These are phyloP conservation scores for Leptopilina drosophilae DNA, from an alignment of 2,888 invertebrate species.

Conservation along the genomic window DNA sequence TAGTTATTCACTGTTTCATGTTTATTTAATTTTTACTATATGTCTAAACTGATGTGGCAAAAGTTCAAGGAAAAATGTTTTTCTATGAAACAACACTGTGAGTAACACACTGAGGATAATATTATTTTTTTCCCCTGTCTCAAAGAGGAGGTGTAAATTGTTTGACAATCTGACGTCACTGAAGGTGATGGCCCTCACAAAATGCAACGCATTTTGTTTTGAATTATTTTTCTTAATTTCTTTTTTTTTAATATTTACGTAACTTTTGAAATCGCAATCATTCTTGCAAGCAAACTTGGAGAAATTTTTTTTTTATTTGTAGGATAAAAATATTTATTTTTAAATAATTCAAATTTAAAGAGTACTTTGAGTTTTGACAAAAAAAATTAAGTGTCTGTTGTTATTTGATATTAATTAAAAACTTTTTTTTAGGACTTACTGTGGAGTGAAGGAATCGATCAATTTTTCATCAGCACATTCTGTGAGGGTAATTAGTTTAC, in stretches of 20 bases:
- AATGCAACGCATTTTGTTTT: neutral
- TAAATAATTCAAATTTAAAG: too few species aligned
- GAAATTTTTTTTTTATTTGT: too few species aligned
- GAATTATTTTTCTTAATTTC: neutral
- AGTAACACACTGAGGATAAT: neutral
- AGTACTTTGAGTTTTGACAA: too few species aligned
- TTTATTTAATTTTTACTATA: neutral
- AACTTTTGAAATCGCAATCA: neutral
- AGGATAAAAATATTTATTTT: too few species aligned
- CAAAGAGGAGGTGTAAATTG: neutral
- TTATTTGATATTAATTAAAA: too few species aligned
- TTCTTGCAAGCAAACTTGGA: too few species aligned
- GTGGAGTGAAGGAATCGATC: conserved; percentile 79
- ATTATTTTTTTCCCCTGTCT: neutral
- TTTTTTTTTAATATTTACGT: neutral
- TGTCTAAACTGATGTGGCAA: neutral
- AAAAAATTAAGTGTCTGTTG: too few species aligned
- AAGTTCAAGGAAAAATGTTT: conserved; percentile 15
- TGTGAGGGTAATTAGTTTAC: conserved; percentile 78
- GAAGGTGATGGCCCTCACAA: neutral
- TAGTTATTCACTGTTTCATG: neutral
- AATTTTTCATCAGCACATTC: conserved; percentile 79
- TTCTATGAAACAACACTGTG: neutral
- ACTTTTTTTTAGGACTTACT: conserved; percentile 68
- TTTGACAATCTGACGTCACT: neutral